Percentiles rank a stretch among this genome's conserved stretches.
Evolutionary conservation across 2,888 invertebrate genomes (phyloP).

Genomic region (Campoplex nolae): DNA sequence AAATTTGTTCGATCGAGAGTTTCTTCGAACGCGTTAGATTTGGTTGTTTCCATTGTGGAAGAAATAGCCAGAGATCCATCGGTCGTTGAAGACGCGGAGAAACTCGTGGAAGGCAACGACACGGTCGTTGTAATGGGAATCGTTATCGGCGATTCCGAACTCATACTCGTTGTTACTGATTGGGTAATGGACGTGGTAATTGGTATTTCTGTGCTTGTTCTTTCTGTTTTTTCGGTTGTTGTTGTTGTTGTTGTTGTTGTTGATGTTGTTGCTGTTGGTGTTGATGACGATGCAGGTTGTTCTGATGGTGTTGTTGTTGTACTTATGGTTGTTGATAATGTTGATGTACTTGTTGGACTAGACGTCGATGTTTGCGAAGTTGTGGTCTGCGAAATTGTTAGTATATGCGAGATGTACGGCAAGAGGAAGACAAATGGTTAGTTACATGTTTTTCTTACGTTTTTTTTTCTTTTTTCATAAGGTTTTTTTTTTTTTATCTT

Average conservation of each 20-base stretch:
- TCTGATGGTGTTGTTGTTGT: conserved; percentile 72
- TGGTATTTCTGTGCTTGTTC: conserved; percentile 73
- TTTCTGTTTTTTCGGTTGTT: conserved; percentile 69
- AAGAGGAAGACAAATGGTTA: conserved; percentile 79
- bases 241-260: conserved; percentile 71
- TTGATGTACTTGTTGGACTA: conserved; percentile 61
- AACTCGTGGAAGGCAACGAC: conserved; percentile 64
- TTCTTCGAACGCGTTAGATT: conserved; percentile 72
- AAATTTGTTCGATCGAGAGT: conserved; percentile 72
- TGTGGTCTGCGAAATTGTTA: conserved; percentile 84
- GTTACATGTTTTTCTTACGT: conserved; percentile 75
- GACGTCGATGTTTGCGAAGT: conserved; percentile 74
- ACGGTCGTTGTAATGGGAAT: conserved; percentile 67
- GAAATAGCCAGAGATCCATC: conserved; percentile 58
- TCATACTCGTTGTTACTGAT: conserved; percentile 59
- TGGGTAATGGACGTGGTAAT: conserved; percentile 81
- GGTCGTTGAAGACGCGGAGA: conserved; percentile 60
- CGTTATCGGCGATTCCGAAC: conserved; percentile 67
- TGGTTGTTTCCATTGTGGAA: conserved; percentile 70
- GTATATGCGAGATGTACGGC: conserved; percentile 83
- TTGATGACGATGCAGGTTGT: conserved; percentile 70
- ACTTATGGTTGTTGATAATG: conserved; percentile 71
- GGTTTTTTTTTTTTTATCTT: conserved; percentile 17
- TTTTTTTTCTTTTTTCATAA: conserved; percentile 1
- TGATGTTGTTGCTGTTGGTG: conserved; percentile 74